Evolutionary conservation across 2,797 vertebrate species (phyloP), one percentile per base, ranked within the genome.

Genomic region (Gadopsis marmoratus): DNA sequence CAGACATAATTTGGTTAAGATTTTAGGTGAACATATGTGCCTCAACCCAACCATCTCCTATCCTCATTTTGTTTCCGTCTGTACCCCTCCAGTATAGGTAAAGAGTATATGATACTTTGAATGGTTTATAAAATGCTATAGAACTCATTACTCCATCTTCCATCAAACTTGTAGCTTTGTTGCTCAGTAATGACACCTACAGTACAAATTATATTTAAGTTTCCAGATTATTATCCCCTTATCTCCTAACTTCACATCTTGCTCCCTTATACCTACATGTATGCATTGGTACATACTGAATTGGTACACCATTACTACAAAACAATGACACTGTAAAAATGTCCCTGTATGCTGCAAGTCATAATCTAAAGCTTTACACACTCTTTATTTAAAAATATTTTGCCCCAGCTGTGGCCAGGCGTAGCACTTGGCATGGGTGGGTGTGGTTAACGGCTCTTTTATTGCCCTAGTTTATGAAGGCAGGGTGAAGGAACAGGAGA

Each of bases 401-500:
- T 66, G 73, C 63, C 59, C 70, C 67, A 73, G 72, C 63, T 43
- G 50, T 76, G 75, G 78, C 85, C 86, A 93, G 91, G 84, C 93
- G 92, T 91, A 77, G 78, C 72, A 81, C 86, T 89, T 89, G 54
- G 78, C 76, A 53, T 71, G 45, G 39, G 11, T 80, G 62, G 83
- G 73, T 71, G 73, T 71, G 92, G 92, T 92, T 91, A 94, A 94
- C 90, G 89, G 85, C 89, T 86, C 82, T 93, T 95, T 94, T 95
- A 95, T 93, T 92, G 90, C 76, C 76, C 55, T 71, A 75, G 83
- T 94, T 95, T 93, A 94, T 92, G 88, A 91, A 91, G 84, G 74
- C 79, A 87, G 87, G 61, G 78, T 85, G 73, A 87, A 78, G 85
- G 88, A 93, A 83, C 81, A 82, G 82, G 87, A 93, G 87, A 91